phyloP scores from a whole-genome alignment of 2,113 vertebrate genomes.

The Anhinga rufa region DNA sequence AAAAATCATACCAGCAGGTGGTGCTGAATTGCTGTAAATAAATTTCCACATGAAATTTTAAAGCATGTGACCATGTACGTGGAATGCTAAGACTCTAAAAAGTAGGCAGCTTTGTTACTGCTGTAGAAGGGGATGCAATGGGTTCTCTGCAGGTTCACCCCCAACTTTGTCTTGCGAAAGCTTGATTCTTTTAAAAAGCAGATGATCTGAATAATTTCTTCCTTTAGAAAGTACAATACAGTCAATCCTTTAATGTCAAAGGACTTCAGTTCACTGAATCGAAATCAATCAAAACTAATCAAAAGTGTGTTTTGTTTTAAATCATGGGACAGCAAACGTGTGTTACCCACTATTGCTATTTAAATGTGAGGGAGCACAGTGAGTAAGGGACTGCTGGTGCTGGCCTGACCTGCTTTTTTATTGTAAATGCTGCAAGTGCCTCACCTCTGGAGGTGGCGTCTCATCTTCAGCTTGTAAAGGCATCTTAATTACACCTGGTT shows the following conservation, averaged over 20 bases:
- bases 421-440: not conserved
- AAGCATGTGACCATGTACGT: accelerated
- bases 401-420: not conserved
- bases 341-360: accelerated
- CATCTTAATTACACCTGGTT: not conserved
- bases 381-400: accelerated
- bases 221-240: not conserved
- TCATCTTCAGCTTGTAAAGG: not conserved
- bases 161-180: accelerated
- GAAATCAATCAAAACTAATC: not conserved
- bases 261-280: not conserved
- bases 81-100: not conserved
- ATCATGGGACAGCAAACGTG: not conserved
- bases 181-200: accelerated
- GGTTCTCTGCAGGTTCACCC: not conserved
- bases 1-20: slow-evolving; percentile 3
- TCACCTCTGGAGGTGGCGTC: not conserved
- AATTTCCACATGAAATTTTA: not conserved
- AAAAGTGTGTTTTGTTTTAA: not conserved
- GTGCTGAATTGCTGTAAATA: slow-evolving; percentile 19
- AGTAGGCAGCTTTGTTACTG: not conserved
- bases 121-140: accelerated
- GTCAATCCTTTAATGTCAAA: not conserved
- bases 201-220: not conserved
- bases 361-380: accelerated